Percentiles rank a stretch among this genome's conserved stretches.
These are phyloP conservation scores for Cyaniris semiargus DNA, from an alignment of 2,888 invertebrate species.

Conservation along the genomic window DNA sequence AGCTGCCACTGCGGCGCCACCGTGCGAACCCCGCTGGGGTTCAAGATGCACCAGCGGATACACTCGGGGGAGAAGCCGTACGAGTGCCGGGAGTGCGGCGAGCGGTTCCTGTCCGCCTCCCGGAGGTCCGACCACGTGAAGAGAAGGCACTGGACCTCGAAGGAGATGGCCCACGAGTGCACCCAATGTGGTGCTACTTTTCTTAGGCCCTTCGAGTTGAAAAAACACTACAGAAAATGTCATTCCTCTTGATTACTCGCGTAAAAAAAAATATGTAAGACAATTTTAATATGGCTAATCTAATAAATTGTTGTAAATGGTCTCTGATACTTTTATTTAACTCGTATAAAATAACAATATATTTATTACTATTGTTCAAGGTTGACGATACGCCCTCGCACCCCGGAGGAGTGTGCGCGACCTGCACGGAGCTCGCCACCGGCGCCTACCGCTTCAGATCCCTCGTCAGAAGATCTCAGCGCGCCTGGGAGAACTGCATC, in stretches of 20 bases:
- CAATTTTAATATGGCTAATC: background rate
- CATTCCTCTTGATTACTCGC: slow-evolving; percentile 44
- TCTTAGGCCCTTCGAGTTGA: slow-evolving; percentile 64
- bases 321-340: too few species aligned
- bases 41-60: slow-evolving; percentile 59
- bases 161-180: slow-evolving; percentile 60
- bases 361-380: slow-evolving; percentile 53
- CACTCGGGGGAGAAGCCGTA: slow-evolving; percentile 67
- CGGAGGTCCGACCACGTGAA: slow-evolving; percentile 65
- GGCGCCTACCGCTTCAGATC: slow-evolving; percentile 62
- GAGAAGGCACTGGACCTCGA: slow-evolving; percentile 54
- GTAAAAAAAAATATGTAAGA: background rate
- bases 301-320: too few species aligned
- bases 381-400: slow-evolving; percentile 55
- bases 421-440: slow-evolving; percentile 58
- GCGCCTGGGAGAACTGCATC: slow-evolving; percentile 58
- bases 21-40: slow-evolving; percentile 59
- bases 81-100: slow-evolving; percentile 60
- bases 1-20: slow-evolving; percentile 63
- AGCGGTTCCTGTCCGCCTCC: slow-evolving; percentile 65
- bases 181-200: slow-evolving; percentile 61
- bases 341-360: background rate
- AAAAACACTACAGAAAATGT: slow-evolving; percentile 57
- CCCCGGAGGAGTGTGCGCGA: slow-evolving; percentile 59
- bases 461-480: slow-evolving; percentile 56